Conservation (phyloP, 2,888 invertebrate genomes). For the Embidobia sp. region DNA sequence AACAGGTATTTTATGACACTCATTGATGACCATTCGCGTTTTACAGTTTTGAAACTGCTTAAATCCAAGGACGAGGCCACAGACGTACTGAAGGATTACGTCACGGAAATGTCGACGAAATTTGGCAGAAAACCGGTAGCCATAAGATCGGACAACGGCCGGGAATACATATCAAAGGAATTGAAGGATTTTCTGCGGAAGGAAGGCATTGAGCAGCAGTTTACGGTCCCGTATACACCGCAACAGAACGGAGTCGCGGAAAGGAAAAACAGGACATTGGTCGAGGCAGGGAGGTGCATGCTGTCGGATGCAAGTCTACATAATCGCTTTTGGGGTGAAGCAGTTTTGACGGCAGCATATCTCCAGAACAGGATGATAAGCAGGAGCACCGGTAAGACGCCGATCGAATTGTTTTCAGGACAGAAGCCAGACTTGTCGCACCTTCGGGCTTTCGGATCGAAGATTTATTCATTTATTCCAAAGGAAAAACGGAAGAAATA, state of each 20-base stretch:
- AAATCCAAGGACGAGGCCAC: constrained; percentile 46
- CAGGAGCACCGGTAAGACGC: no score
- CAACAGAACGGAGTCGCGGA: constrained; percentile 16
- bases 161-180: constrained; percentile 22
- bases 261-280: neutral
- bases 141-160: constrained; percentile 21
- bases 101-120: constrained; percentile 34
- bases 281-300: constrained; percentile 4
- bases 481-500: no score
- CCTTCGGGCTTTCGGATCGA: no score
- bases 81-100: constrained; percentile 31
- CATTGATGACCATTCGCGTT: constrained; percentile 62
- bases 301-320: constrained; percentile 12
- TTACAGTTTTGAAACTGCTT: constrained; percentile 46
- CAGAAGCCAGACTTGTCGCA: no score
- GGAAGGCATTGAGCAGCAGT: constrained; percentile 34
- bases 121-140: constrained; percentile 24
- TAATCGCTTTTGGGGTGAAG: no score
- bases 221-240: constrained; percentile 11
- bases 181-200: constrained; percentile 27
- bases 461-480: no score
- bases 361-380: no score
- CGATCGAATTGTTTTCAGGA: no score
- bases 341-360: no score
- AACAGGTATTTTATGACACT: constrained; percentile 65